Evolutionary conservation across 2,113 vertebrate genomes (phyloP).

Genomic region (Myiozetetes cayanensis): DNA sequence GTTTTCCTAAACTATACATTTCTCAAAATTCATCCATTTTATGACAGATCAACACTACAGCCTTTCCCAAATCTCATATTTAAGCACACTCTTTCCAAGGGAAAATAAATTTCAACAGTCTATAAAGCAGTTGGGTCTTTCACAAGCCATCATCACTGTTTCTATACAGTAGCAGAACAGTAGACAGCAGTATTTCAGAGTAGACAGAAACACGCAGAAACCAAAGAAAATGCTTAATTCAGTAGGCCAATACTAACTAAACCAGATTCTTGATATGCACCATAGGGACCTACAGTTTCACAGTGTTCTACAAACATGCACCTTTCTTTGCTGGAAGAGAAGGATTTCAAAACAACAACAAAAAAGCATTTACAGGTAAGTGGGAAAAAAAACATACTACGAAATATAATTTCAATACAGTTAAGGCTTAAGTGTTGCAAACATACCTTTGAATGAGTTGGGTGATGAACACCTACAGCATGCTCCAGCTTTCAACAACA

Average conservation of each 20-base stretch:
- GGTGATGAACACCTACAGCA: not conserved
- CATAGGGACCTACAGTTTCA: not conserved
- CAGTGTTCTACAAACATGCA: not conserved
- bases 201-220: not conserved
- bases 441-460: not conserved
- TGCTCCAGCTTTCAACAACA: not conserved
- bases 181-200: not conserved
- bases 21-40: not conserved
- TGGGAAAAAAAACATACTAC: not conserved
- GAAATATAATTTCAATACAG: not conserved
- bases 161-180: not conserved
- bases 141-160: not conserved
- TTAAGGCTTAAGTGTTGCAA: not conserved
- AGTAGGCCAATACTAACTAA: not conserved
- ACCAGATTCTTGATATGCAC: not conserved
- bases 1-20: not conserved
- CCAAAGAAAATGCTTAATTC: not conserved
- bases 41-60: not conserved
- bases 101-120: not conserved
- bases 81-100: not conserved
- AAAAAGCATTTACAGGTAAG: not conserved
- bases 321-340: not conserved
- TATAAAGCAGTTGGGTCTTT: not conserved
- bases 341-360: not conserved
- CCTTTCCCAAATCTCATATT: not conserved